These are phyloP conservation scores for Pseudotriccus pelzelni DNA, from an alignment of 2,797 vertebrate species.

Conservation along the genomic window DNA sequence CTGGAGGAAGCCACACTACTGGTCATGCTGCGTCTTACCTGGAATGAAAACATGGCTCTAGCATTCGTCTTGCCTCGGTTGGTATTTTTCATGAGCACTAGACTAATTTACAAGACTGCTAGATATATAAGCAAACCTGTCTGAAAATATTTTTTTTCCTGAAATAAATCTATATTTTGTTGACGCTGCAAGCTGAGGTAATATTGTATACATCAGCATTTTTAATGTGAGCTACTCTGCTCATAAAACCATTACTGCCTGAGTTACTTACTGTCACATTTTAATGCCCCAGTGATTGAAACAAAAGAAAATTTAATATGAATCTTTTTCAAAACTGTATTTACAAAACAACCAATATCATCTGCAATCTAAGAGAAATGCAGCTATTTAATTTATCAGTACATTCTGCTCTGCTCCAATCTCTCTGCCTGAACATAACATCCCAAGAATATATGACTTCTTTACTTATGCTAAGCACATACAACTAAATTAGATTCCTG, in stretches of 20 bases:
- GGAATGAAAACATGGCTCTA: not conserved
- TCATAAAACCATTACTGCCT: not conserved
- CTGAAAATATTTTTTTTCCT: not conserved
- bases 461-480: not conserved
- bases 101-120: not conserved
- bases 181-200: not conserved
- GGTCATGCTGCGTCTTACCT: not conserved
- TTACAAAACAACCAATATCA: not conserved
- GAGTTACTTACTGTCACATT: not conserved
- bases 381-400: not conserved
- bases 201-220: not conserved
- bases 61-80: not conserved
- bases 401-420: not conserved
- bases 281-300: not conserved
- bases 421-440: not conserved
- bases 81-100: not conserved
- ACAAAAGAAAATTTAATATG: conserved; percentile 1
- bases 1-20: not conserved
- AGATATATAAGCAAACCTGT: not conserved
- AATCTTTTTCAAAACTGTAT: not conserved
- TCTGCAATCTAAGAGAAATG: conserved; percentile 16
- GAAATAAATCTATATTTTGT: not conserved
- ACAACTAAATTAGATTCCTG: not conserved
- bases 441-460: not conserved
- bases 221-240: not conserved